Conservation (phyloP, 2,888 invertebrate species). For the Panopea generosa region DNA sequence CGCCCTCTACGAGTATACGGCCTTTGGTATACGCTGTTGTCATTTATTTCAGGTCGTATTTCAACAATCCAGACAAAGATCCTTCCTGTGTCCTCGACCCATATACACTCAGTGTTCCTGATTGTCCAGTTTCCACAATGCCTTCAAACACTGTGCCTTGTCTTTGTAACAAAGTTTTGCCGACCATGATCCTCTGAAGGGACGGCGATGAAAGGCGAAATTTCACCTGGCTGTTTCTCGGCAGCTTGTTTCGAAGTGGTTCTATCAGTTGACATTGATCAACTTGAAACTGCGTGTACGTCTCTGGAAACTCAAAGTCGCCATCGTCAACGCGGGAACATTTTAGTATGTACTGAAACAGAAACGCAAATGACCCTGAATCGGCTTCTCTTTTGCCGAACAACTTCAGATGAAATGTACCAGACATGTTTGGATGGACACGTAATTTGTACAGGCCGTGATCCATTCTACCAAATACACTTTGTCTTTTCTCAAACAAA, state of each 20-base stretch:
- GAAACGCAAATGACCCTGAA: conserved; percentile 9
- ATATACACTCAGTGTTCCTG: conserved; percentile 6
- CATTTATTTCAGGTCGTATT: background rate
- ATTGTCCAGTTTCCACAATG: background rate
- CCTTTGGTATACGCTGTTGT: no score
- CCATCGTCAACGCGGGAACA: conserved; percentile 15
- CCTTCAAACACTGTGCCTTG: conserved; percentile 8
- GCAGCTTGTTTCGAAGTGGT: conserved; percentile 4
- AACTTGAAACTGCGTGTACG: conserved; percentile 14
- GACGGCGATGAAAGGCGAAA: conserved; percentile 1
- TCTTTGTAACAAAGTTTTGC: conserved; percentile 5
- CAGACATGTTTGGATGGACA: conserved; percentile 32
- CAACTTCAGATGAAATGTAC: conserved; percentile 40
- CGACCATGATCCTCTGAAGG: conserved; percentile 14
- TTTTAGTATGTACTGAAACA: conserved; percentile 41
- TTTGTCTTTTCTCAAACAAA: background rate
- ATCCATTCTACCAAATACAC: conserved; percentile 10
- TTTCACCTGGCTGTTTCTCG: conserved; percentile 5
- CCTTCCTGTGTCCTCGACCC: conserved; percentile 3
- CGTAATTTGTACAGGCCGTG: conserved; percentile 19
- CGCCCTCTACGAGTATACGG: no score
- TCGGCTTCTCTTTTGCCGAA: conserved; percentile 34
- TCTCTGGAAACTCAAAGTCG: conserved; percentile 6
- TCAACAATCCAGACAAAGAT: conserved; percentile 1
- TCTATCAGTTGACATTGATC: conserved; percentile 16